Evolutionary conservation across 2,888 invertebrate species (phyloP), one percentile per base, ranked within the genome.

Genomic region (Clanis bilineata): DNA sequence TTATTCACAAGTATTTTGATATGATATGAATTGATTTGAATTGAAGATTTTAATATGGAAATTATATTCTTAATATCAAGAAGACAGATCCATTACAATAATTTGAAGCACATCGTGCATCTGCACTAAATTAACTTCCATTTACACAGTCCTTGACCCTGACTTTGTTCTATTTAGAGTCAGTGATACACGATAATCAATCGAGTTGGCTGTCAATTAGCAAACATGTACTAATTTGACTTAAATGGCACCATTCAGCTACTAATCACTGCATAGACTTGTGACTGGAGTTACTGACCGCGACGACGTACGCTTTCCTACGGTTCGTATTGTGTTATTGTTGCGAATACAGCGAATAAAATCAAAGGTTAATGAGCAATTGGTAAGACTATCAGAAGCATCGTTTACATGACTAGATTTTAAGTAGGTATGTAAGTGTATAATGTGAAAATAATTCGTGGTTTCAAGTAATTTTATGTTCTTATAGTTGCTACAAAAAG

Each of bases 231-330:
- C 9, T 28, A 51, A 51, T 51, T 51, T 51, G 28, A 9, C 9
- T n/a, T 51, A 51, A 51, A 1, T 25, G 25, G 9, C 3, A 15
- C n/a, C 28, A 3, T 25, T n/a, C 15, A 9, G 47, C 15, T 51
- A 51, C 15, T 28, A 47, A 47, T 47, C 6, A 51, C 3, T 28
- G 28, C 28, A 32, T 10, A 15, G 25, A 25, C 25, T 51, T 32
- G 32, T 28, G 28, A 28, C 18, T 41, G 18, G 32, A 32, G 51
- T 51, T 51, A 51, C n/a, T 51, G 51, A 51, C 51, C 32, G 51
- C 51, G 28, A 32, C 51, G 28, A 51, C 18, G 28, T 32, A 51
- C 18, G 28, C 15, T 32, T 51, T 51, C 32, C 0, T 32, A 3
- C 21, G 7, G 1, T 51, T 44, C 22, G 18, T 12, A 18, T 1